Percentiles rank a stretch among this genome's conserved stretches.
These are phyloP conservation scores for Zaprionus vittiger DNA, from an alignment of 1,140 invertebrate genomes.

Conservation along the genomic window DNA sequence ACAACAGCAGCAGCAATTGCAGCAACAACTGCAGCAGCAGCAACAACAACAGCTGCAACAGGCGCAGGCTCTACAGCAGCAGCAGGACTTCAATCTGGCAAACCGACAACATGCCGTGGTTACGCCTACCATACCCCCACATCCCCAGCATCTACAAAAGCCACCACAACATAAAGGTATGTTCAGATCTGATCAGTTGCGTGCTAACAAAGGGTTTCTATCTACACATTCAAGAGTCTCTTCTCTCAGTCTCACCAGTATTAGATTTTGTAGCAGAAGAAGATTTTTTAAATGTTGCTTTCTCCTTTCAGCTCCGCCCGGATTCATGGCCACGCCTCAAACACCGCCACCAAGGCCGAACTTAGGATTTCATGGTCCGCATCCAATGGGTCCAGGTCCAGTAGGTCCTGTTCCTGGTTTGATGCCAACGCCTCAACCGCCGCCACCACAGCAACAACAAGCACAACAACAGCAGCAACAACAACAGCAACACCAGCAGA, in stretches of 20 bases:
- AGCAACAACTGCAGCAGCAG: conserved; percentile 37
- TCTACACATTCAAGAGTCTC: neutral
- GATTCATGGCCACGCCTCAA: conserved; percentile 64
- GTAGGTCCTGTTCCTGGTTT: conserved; percentile 65
- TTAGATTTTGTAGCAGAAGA: neutral
- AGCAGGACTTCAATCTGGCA: conserved; percentile 60
- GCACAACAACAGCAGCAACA: conserved; percentile 45
- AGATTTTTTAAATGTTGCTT: neutral
- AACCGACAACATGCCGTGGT: conserved; percentile 58
- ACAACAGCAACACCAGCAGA: conserved; percentile 47
- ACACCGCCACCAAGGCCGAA: conserved; percentile 69
- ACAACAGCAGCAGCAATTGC: conserved; percentile 24
- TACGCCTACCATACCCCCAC: conserved; percentile 60
- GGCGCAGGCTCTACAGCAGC: conserved; percentile 23
- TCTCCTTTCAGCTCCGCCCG: conserved; percentile 61
- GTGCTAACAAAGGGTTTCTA: neutral
- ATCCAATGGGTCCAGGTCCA: conserved; percentile 61
- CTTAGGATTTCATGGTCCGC: conserved; percentile 62
- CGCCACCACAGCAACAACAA: conserved; percentile 43
- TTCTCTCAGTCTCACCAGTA: neutral
- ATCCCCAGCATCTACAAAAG: conserved; percentile 52
- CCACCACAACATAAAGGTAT: conserved; percentile 65
- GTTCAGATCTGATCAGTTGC: neutral
- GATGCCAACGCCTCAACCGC: conserved; percentile 62
- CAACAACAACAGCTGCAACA: conserved; percentile 35